These are phyloP conservation scores for Irena cyanogastra DNA, from an alignment of 2,113 vertebrate genomes.

Conservation along the genomic window DNA sequence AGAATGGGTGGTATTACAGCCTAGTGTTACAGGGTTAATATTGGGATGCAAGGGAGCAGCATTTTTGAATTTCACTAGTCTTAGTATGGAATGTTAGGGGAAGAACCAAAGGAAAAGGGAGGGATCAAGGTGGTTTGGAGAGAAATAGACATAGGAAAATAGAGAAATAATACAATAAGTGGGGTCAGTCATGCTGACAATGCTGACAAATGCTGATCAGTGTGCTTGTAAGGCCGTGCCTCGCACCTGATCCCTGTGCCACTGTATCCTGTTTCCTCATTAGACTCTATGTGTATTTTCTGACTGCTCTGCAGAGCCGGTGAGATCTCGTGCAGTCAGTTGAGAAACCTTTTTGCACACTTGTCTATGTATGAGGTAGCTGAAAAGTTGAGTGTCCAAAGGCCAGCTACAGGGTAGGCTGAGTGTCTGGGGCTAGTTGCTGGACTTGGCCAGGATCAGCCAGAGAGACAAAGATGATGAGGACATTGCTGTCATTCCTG, in stretches of 20 bases:
- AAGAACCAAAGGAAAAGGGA: neutral
- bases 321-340: fast-evolving
- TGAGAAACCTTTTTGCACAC: neutral
- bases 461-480: neutral
- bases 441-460: neutral
- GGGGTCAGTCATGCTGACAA: neutral
- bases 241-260: no score
- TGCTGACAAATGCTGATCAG: neutral
- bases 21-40: neutral
- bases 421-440: neutral
- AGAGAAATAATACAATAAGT: neutral
- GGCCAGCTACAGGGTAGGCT: neutral
- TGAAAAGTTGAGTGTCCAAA: neutral
- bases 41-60: neutral
- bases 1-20: neutral
- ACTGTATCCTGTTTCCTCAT: neutral
- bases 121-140: neutral
- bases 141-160: neutral
- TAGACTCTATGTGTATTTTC: neutral
- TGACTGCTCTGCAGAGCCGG: neutral
- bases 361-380: no score
- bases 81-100: neutral
- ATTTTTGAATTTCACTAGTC: neutral
- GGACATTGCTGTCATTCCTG: neutral
- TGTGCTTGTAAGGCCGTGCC: fast-evolving